Conservation (phyloP, 2,113 vertebrate genomes). For the Lethenteron camtschaticum region DNA sequence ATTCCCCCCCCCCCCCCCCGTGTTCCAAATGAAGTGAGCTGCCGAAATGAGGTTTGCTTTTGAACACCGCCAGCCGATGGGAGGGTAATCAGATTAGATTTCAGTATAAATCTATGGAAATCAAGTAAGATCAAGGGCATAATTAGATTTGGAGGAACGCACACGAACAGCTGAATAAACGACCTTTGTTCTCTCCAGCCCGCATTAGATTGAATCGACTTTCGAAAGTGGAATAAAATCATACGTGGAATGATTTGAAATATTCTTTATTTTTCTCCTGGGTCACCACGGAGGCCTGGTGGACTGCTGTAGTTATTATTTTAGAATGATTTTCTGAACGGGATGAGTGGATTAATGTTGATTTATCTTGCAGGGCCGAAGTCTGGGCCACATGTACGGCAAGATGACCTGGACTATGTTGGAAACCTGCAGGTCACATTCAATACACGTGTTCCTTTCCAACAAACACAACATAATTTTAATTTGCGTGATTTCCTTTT, state of each 20-base stretch:
- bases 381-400: too few species aligned
- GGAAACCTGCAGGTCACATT: too few species aligned
- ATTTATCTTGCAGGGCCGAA: too few species aligned
- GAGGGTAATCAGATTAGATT: constrained; percentile 5
- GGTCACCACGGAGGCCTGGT: background rate
- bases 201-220: constrained; percentile 2
- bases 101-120: constrained; percentile 6
- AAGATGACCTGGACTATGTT: too few species aligned
- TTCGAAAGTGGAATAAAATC: constrained; percentile 5
- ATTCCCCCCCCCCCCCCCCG: background rate
- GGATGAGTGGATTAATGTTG: too few species aligned
- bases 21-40: background rate
- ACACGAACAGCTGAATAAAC: constrained; percentile 6
- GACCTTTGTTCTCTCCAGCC: constrained; percentile 3
- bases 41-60: constrained; percentile 5
- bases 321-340: background rate
- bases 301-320: background rate
- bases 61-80: constrained; percentile 5
- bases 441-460: too few species aligned
- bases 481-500: too few species aligned
- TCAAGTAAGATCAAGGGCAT: constrained; percentile 5
- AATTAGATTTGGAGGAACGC: constrained; percentile 3
- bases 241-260: constrained; percentile 5
- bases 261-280: background rate
- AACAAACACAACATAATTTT: too few species aligned